These are phyloP conservation scores for Varecia variegata DNA, from an alignment of 2,797 vertebrate genomes.

Conservation along the genomic window DNA sequence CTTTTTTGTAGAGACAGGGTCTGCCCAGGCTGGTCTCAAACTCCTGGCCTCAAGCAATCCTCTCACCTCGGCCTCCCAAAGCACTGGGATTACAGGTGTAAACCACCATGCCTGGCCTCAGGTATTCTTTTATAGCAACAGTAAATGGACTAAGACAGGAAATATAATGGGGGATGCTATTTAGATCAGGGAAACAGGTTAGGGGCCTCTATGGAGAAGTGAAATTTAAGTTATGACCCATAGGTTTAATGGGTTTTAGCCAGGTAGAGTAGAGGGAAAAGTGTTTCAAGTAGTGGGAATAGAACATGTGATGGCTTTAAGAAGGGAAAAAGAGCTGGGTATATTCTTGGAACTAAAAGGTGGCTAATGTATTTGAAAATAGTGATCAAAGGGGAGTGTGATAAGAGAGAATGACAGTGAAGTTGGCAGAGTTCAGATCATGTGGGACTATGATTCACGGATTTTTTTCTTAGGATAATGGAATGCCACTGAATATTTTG, in stretches of 20 bases:
- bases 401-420: background rate
- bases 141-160: background rate
- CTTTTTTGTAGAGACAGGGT: too few species aligned
- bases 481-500: background rate
- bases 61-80: too few species aligned
- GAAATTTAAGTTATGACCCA: background rate
- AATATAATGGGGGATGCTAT: background rate
- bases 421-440: background rate
- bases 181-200: background rate
- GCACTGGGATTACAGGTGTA: too few species aligned
- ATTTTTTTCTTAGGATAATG: background rate
- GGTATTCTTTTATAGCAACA: too few species aligned
- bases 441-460: background rate
- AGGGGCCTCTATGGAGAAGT: background rate
- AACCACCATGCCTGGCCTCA: too few species aligned
- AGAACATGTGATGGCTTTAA: slow-evolving; percentile 13
- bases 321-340: background rate
- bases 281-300: background rate
- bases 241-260: background rate
- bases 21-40: too few species aligned
- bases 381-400: background rate
- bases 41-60: too few species aligned
- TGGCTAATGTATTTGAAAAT: background rate
- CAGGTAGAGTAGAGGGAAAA: background rate
- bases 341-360: slow-evolving; percentile 11